Base-by-base conservation (phyloP, 1,140 invertebrate species). In the Sitodiplosis mosellana region DNA sequence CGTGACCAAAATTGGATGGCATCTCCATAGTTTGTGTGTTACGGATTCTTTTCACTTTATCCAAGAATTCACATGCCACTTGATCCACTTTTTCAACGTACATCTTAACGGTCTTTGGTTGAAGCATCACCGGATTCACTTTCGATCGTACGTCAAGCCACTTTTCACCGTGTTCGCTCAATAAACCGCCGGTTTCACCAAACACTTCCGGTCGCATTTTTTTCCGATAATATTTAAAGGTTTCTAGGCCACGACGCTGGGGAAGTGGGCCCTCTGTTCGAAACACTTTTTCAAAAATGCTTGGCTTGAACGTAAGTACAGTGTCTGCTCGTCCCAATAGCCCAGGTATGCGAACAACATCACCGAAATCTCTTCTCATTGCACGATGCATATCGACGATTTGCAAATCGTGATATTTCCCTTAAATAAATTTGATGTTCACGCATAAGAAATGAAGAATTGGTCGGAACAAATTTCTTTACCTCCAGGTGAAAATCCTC, bases 1-100 rank as follows among this genome's bases (percentile, higher is more conserved):
- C 73, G 36, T 72, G 70, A 27, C 72, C 67, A 54, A 80, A 78
- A 49, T 71, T 62, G 0, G 53, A 55, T 2, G 68, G 66, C 37
- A 81, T 59, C 55, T 72, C 69, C 51, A 69, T 69, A 20, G 69
- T 66, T 44, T 67, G 53, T 27, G 27, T 27, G 54, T 74, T 59
- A 15, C 70, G 61, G 18, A 70, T 56, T 19, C 61, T 61, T 54
- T 64, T 69, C 45, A 79, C 66, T 51, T 73, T 76, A 41, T 17
- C 47, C 34, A 21, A 27, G 3, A 33, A 45, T 44, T 19, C 18
- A n/a, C 33, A 5, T 19, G 18, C 21, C 3, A 44, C 14, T 6
- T 18, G 14, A 44, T 44, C 42, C 11, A 20, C 14, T 44, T 44
- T 21, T 14, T 18, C 17, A 2, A 44, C 14, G 7, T 44, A 22